Evolutionary conservation across 2,888 invertebrate species (phyloP).

Genomic region (Cerastoderma edule): DNA sequence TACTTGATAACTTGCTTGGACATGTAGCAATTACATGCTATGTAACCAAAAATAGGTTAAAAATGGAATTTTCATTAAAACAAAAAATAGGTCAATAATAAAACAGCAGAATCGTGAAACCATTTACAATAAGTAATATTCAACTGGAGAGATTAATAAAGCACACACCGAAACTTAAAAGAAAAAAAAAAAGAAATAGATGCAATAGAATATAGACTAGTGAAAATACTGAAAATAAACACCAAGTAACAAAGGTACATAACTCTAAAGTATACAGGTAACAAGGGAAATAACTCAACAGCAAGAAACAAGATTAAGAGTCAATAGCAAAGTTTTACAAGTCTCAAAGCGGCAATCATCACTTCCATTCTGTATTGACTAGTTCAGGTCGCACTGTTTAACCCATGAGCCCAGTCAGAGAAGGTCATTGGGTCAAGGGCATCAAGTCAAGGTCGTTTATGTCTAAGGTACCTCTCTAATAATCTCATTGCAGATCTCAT

Average conservation of each 20-base stretch:
- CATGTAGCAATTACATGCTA: no score
- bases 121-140: conserved; percentile 20
- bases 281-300: conserved; percentile 60
- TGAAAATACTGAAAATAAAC: conserved; percentile 56
- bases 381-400: conserved; percentile 38
- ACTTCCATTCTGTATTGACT: conserved; percentile 45
- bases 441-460: no score
- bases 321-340: conserved; percentile 24
- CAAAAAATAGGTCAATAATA: not conserved
- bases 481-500: not conserved
- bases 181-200: conserved; percentile 42
- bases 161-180: conserved; percentile 22
- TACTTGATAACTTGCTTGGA: no score
- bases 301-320: conserved; percentile 49
- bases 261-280: conserved; percentile 45
- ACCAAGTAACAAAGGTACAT: conserved; percentile 53
- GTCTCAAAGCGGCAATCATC: conserved; percentile 26
- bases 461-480: no score
- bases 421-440: conserved; percentile 5
- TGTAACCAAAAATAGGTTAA: no score
- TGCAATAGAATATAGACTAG: conserved; percentile 55
- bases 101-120: conserved; percentile 13
- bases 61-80: conserved; percentile 7
- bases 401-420: not conserved
- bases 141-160: conserved; percentile 1